These are phyloP conservation scores for Ennomos fuscantarius DNA, from an alignment of 2,888 invertebrate genomes.

Conservation along the genomic window DNA sequence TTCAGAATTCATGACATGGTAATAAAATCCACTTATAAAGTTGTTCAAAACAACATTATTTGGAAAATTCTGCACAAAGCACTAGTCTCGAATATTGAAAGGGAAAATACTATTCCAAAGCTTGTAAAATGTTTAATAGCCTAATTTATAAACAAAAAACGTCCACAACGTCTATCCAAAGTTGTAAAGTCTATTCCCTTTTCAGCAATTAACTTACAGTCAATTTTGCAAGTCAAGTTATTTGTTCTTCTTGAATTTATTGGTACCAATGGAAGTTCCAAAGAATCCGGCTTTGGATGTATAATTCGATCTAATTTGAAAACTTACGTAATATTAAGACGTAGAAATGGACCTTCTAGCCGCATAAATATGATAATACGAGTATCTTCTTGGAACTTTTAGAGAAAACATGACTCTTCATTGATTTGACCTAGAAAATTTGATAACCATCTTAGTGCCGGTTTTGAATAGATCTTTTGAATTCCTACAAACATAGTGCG, in stretches of 20 bases:
- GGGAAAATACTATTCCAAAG: no score
- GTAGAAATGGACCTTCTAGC: conserved; percentile 42
- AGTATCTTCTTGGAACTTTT: conserved; percentile 21
- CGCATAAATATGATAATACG: conserved; percentile 38
- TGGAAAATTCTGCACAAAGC: no score
- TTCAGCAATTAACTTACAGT: conserved; percentile 66
- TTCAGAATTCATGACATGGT: no score
- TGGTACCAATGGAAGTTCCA: conserved; percentile 63
- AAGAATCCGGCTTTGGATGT: conserved; percentile 66
- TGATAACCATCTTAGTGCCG: neutral
- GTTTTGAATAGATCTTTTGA: no score
- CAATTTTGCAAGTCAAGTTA: conserved; percentile 71
- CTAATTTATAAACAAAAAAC: conserved; percentile 54
- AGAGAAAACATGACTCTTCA: conserved; percentile 16
- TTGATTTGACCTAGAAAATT: conserved; percentile 10
- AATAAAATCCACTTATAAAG: no score
- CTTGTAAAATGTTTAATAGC: conserved; percentile 10
- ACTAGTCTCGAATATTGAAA: no score
- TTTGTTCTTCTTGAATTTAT: conserved; percentile 76
- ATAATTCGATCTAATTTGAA: conserved; percentile 68
- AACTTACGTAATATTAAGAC: conserved; percentile 59
- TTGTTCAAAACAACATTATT: no score
- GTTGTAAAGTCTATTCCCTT: conserved; percentile 63
- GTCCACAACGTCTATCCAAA: conserved; percentile 48
- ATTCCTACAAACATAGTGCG: no score